Evolutionary conservation across 2,113 vertebrate genomes (phyloP), one percentile per base, ranked within the genome.

Genomic region (Argyrosomus japonicus): DNA sequence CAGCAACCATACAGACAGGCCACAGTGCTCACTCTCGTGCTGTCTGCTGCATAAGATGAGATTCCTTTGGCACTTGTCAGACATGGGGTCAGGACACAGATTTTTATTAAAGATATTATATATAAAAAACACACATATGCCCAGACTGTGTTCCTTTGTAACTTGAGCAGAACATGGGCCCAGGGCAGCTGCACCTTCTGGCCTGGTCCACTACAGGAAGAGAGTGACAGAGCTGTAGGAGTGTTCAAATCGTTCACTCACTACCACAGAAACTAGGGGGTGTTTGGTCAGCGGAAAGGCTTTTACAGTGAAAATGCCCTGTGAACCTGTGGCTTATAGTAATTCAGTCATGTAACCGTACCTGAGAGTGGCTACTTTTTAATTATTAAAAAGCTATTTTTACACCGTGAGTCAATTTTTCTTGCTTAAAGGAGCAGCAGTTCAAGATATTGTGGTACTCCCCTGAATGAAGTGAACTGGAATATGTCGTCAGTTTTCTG

Each of bases 401-500:
- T 21, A 36, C 17, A 14, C 5, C 13, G 8, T 25, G 14, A 54
- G 29, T 40, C 2, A 5, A 5, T 17, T 70, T 40, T 32, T 56
- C 2, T 5, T 15, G 19, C 21, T 47, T 36, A 4, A 48, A 29
- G 13, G n/a, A 75, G 36, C 21, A 77, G 18, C 8, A 12, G 9
- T 40, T 14, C 14, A 36, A 9, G 3, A 9, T 56, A 65, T 48
- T 61, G 23, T 50, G 3, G 3, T 11, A 19, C 40, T 29, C 17
- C 0, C 2, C 7, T 58, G 23, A 71, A 21, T 29, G 11, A 11
- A 48, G 19, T 56, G 5, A 18, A 68, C 68, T 61, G 43, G 23
- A 65, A 53, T 53, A 62, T 21, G 23, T 14, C 27, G 17, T 7
- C 65, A 58, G 15, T 80, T 77, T 68, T 40, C 36, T n/a, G 21